Evolutionary conservation across 1,140 invertebrate genomes (phyloP).

Genomic region (Hormaphis cornu): DNA sequence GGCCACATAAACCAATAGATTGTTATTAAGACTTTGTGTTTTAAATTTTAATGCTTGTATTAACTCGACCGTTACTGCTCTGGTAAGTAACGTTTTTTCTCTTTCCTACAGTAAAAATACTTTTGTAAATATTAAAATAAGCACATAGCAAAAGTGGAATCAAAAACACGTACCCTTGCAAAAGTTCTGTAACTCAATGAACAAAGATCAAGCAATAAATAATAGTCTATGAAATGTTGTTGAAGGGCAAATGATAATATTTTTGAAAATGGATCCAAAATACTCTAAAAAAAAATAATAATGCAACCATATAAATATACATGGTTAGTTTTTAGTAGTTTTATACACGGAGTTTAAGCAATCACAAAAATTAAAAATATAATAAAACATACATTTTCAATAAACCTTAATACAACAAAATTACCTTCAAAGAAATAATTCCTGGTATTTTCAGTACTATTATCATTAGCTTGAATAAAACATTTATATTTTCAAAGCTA

Average conservation of each 20-base stretch:
- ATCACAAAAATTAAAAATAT: no score
- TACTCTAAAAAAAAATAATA: slow-evolving; percentile 47
- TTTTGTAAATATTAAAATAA: slow-evolving; percentile 1
- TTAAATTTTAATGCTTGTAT: slow-evolving; percentile 94
- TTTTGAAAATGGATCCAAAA: slow-evolving; percentile 94
- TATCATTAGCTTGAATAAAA: slow-evolving; percentile 74
- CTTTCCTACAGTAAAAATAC: slow-evolving; percentile 57
- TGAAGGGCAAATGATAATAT: slow-evolving; percentile 83
- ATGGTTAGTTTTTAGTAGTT: background rate
- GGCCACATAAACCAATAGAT: slow-evolving; percentile 83
- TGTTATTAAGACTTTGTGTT: slow-evolving; percentile 82
- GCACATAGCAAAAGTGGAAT: slow-evolving; percentile 7
- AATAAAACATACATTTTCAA: background rate
- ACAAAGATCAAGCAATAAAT: slow-evolving; percentile 77
- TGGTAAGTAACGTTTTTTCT: slow-evolving; percentile 82
- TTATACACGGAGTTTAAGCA: no score
- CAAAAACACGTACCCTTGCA: slow-evolving; percentile 49
- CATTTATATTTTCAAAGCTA: slow-evolving; percentile 61
- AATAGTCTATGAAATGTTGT: slow-evolving; percentile 74
- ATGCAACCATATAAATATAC: background rate
- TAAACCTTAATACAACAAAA: slow-evolving; percentile 3
- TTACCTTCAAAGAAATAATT: slow-evolving; percentile 67
- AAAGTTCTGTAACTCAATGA: slow-evolving; percentile 81
- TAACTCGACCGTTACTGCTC: slow-evolving; percentile 85
- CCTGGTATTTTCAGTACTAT: slow-evolving; percentile 75